Conservation (phyloP, 2,888 invertebrate genomes). For the Dascillus cervinus region DNA sequence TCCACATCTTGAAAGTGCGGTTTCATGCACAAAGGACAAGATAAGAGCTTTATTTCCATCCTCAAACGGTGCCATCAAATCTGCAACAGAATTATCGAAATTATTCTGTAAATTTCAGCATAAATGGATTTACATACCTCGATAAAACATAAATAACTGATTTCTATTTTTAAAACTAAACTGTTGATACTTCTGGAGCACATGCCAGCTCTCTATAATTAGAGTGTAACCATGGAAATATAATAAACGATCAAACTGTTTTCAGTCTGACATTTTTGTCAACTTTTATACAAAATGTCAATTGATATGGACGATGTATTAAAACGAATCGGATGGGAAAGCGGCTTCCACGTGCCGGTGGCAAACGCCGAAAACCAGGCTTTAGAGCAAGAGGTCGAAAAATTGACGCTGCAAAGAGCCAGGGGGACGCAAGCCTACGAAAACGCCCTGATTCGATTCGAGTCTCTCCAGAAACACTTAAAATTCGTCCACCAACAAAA, state of each 20-base stretch:
- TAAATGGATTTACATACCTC: too few species aligned
- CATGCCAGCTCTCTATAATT: not conserved
- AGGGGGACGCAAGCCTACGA: conserved; percentile 43
- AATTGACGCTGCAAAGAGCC: conserved; percentile 44
- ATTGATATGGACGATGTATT: conserved; percentile 55
- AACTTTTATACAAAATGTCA: conserved; percentile 5
- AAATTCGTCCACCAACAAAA: conserved; percentile 47
- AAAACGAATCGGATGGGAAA: conserved; percentile 64
- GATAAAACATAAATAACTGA: conserved; percentile 12
- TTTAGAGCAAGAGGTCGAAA: conserved; percentile 47
- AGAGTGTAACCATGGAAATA: too few species aligned
- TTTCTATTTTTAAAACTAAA: conserved; percentile 16
- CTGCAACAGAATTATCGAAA: too few species aligned
- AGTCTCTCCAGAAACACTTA: conserved; percentile 42
- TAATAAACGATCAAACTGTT: too few species aligned
- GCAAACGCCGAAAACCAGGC: conserved; percentile 65
- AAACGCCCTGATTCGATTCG: conserved; percentile 33
- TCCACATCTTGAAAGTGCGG: conserved; percentile 65
- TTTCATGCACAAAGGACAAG: conserved; percentile 71
- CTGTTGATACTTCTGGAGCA: conserved; percentile 8
- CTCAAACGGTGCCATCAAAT: too few species aligned
- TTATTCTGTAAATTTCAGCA: too few species aligned
- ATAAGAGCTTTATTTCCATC: conserved; percentile 44
- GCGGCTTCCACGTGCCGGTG: conserved; percentile 71
- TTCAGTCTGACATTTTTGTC: too few species aligned